phyloP scores from a whole-genome alignment of 2,888 invertebrate genomes.

The Abscondita cerata region DNA sequence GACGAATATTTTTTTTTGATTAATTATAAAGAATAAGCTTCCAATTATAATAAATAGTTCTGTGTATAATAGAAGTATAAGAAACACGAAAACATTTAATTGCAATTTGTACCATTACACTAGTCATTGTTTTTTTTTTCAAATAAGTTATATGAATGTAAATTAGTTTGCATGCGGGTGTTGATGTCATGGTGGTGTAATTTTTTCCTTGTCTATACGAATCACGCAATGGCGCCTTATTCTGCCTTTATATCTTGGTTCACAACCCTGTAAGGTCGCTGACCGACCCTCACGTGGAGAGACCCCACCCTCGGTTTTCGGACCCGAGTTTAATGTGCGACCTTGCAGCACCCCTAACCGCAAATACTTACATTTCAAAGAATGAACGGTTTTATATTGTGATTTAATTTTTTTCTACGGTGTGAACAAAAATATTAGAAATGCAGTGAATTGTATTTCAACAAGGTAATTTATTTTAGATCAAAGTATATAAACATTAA shows the following conservation, averaged over 20 bases:
- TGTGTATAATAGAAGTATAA: no score
- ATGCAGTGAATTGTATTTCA: no score
- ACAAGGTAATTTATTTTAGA: no score
- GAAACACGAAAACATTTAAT: no score
- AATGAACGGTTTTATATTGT: not conserved
- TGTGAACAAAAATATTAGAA: not conserved
- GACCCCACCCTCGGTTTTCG: conserved; percentile 35
- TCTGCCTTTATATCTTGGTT: conserved; percentile 16
- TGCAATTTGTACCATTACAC: conserved; percentile 5
- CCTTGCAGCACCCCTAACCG: conserved; percentile 32
- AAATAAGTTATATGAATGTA: conserved; percentile 20
- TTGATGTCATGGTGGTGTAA: conserved; percentile 14
- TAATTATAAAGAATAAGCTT: no score
- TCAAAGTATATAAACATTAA: no score
- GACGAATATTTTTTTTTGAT: no score
- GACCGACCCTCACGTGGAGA: conserved; percentile 38
- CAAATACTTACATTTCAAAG: not conserved
- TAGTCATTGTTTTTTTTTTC: conserved; percentile 14
- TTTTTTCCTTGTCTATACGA: conserved; percentile 20
- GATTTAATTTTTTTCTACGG: not conserved
- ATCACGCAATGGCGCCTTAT: conserved; percentile 12
- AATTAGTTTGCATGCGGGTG: conserved; percentile 24
- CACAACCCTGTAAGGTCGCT: conserved; percentile 32
- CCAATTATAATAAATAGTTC: no score
- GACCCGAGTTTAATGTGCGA: conserved; percentile 36